Percentiles rank a stretch among this genome's conserved stretches.
phyloP scores from a whole-genome alignment of 1,140 invertebrate species.

The Meteorus sp. region DNA sequence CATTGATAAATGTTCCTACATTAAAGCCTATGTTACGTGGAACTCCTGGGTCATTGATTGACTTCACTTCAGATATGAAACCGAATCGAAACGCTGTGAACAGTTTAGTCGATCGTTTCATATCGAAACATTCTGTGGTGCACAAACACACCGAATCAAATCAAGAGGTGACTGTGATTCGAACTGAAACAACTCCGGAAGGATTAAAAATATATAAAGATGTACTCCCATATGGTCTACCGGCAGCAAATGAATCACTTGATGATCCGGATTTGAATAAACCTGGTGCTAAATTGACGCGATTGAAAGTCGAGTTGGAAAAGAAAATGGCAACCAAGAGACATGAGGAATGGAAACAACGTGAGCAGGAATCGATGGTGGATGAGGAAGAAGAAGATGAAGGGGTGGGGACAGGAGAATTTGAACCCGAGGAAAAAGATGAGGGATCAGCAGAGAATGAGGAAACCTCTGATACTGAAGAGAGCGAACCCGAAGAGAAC shows the following conservation, averaged over 20 bases:
- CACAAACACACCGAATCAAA: constrained; percentile 56
- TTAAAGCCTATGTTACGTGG: constrained; percentile 62
- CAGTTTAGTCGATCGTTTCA: constrained; percentile 65
- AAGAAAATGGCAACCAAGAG: constrained; percentile 65
- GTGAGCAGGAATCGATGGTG: constrained; percentile 27
- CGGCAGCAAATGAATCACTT: constrained; percentile 33
- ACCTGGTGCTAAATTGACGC: constrained; percentile 65
- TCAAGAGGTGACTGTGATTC: constrained; percentile 53
- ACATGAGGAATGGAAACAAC: constrained; percentile 46
- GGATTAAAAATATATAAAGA: constrained; percentile 38
- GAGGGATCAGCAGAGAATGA: constrained; percentile 31
- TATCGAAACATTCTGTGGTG: constrained; percentile 59
- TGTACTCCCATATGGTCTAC: constrained; percentile 45
- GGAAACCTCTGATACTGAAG: constrained; percentile 34
- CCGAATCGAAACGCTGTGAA: constrained; percentile 57
- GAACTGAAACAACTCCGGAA: constrained; percentile 48
- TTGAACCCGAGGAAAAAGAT: constrained; percentile 35
- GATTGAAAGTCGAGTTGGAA: constrained; percentile 66
- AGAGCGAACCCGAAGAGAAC: constrained; percentile 39
- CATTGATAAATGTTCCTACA: constrained; percentile 31
- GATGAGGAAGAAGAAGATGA: constrained; percentile 33
- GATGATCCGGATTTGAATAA: constrained; percentile 51
- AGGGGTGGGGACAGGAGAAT: constrained; percentile 24
- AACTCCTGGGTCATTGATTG: constrained; percentile 63
- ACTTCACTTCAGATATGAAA: constrained; percentile 57